Conservation (phyloP, 35 echinoderm and acorn worm species). For the Diadema setosum region DNA sequence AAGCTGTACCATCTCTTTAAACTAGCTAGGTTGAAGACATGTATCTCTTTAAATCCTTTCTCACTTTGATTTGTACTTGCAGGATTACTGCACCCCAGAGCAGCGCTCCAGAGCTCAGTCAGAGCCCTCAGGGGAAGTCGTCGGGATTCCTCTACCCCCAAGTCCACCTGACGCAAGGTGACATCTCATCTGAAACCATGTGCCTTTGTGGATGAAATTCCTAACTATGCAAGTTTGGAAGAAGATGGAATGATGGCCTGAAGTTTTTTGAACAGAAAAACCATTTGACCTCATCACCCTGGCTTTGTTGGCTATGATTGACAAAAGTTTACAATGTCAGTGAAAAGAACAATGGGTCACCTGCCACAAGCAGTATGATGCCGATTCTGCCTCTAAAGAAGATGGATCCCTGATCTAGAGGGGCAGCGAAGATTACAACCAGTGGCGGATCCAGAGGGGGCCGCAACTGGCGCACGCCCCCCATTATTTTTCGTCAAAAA, state of each 20-base stretch:
- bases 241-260: neutral
- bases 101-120: neutral
- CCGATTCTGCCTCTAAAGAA: no score
- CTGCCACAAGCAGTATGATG: no score
- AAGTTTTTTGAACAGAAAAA: neutral
- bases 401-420: no score
- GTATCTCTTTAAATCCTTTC: no score
- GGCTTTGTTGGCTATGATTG: neutral
- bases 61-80: neutral
- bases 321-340: neutral
- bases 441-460: no score
- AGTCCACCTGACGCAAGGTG: neutral
- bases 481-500: no score
- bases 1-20: no score
- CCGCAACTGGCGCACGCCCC: no score
- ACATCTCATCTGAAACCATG: neutral
- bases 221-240: neutral
- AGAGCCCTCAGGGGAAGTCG: neutral
- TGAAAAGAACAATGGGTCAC: no score
- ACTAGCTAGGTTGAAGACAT: no score
- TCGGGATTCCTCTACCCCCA: slow-evolving; percentile 10
- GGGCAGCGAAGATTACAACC: no score
- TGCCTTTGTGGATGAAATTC: neutral
- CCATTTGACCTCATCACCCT: neutral
- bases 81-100: slow-evolving; percentile 18